phyloP scores from a whole-genome alignment of 2,113 vertebrate species.

The Colius striatus region DNA sequence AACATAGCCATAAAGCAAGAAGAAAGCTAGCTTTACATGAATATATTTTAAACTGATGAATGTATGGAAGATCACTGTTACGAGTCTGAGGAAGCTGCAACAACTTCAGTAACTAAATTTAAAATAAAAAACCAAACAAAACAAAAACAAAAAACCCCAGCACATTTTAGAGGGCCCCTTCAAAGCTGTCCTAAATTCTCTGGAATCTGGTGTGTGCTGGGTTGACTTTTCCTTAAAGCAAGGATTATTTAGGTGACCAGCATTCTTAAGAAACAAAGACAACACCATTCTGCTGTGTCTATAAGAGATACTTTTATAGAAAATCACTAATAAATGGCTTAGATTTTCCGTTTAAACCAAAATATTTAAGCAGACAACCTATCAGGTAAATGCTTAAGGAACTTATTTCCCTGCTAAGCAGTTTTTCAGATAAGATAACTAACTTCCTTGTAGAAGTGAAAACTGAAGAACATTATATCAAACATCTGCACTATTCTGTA shows the following conservation, averaged over 20 bases:
- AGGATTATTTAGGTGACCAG: background rate
- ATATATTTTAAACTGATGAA: background rate
- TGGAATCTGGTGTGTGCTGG: fast-evolving
- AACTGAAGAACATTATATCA: background rate
- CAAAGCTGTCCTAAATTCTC: background rate
- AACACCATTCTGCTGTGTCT: background rate
- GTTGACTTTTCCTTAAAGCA: background rate
- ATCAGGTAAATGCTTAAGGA: background rate
- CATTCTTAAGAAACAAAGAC: background rate
- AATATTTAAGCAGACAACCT: background rate
- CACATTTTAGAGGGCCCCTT: background rate
- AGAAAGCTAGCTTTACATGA: background rate
- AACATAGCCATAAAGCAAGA: background rate
- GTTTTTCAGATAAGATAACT: background rate
- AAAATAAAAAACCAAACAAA: background rate
- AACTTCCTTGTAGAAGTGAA: background rate
- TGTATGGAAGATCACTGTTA: background rate
- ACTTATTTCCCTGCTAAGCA: background rate
- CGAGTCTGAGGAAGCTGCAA: background rate
- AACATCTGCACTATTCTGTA: background rate
- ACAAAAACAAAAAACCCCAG: background rate
- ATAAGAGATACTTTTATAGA: background rate
- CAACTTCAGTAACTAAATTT: background rate
- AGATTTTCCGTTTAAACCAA: background rate
- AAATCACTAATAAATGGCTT: background rate